Conservation (phyloP, 2,113 vertebrate genomes). For the Dicrurus megarhynchus region DNA sequence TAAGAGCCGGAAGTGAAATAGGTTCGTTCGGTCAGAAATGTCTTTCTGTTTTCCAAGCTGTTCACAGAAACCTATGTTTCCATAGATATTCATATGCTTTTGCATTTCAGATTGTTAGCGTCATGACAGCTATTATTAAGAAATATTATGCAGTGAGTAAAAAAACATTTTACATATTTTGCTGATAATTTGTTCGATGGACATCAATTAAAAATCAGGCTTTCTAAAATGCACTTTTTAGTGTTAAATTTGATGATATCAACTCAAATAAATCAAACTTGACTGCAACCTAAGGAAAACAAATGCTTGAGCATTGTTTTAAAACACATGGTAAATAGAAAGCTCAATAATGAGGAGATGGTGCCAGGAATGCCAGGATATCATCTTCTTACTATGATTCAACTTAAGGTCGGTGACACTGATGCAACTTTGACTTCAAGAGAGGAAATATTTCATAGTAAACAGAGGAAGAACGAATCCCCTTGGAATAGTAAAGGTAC, state of each 20-base stretch:
- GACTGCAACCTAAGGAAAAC: slow-evolving; percentile 6
- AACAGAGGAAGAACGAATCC: slow-evolving; percentile 71
- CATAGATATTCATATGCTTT: neutral
- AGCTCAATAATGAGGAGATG: slow-evolving; percentile 60
- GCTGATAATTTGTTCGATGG: neutral
- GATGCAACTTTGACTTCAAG: slow-evolving; percentile 73
- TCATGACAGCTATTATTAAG: slow-evolving; percentile 19
- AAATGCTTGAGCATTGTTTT: slow-evolving; percentile 37
- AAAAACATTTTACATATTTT: slow-evolving; percentile 40
- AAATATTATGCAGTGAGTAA: neutral
- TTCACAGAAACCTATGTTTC: neutral
- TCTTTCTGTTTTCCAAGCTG: neutral
- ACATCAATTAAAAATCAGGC: slow-evolving; percentile 1
- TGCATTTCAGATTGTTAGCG: neutral
- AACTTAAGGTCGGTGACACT: slow-evolving; percentile 68
- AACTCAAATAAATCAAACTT: neutral
- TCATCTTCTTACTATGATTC: slow-evolving; percentile 61
- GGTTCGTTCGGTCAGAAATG: neutral
- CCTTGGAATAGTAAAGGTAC: slow-evolving; percentile 74
- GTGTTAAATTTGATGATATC: neutral
- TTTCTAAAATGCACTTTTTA: neutral
- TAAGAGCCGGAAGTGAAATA: neutral
- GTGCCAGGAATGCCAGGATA: slow-evolving; percentile 44
- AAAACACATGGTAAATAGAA: slow-evolving; percentile 64
- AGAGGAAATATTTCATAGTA: slow-evolving; percentile 72